Conservation (phyloP, 2,888 invertebrate species). For the Microplitis manilae region DNA sequence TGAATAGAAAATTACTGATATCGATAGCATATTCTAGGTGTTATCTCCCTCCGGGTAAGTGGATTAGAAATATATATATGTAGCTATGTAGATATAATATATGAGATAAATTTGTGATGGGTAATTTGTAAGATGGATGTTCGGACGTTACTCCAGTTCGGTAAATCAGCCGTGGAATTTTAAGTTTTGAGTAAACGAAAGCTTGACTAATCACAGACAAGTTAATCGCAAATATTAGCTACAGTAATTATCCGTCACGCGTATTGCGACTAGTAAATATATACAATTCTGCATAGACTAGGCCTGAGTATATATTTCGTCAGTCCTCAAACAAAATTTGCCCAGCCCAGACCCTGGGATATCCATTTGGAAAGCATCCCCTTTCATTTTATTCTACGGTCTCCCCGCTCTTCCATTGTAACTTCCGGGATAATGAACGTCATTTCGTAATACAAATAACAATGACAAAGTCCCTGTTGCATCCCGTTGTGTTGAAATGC, state of each 20-base stretch:
- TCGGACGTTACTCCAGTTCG: neutral
- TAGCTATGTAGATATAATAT: no score
- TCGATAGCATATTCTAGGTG: no score
- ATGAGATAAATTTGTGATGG: no score
- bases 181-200: constrained; percentile 30
- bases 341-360: neutral
- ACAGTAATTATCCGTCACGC: constrained; percentile 42
- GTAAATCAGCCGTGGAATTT: constrained; percentile 4
- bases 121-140: no score
- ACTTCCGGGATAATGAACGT: constrained; percentile 23
- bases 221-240: constrained; percentile 40
- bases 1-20: no score
- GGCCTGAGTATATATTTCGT: neutral
- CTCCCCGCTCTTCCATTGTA: neutral
- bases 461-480: constrained; percentile 23
- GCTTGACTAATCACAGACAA: constrained; percentile 32
- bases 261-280: neutral
- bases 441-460: constrained; percentile 15
- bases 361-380: neutral
- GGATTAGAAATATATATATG: no score
- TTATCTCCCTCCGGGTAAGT: no score
- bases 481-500: constrained; percentile 20
- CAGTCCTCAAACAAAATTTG: neutral
- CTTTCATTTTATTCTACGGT: neutral
- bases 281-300: no score